phyloP scores from a whole-genome alignment of 2,888 invertebrate species.

The Caenorhabditis macrosperma region DNA sequence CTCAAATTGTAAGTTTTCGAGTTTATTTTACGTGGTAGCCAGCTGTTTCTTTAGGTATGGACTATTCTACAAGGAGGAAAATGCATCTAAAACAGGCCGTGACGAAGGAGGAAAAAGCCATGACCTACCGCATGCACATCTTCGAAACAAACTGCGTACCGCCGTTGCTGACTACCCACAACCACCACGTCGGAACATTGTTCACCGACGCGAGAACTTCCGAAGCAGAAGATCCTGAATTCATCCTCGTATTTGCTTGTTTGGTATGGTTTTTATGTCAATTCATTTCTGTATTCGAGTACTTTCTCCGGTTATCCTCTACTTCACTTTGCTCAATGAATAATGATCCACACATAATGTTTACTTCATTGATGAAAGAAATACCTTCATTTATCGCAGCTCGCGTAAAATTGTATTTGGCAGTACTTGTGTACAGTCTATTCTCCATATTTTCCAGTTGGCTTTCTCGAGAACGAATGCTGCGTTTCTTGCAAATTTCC shows the following conservation, averaged over 20 bases:
- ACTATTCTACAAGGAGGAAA: background rate
- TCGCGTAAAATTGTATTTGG: background rate
- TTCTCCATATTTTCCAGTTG: background rate
- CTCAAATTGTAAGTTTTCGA: background rate
- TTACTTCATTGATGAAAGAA: too few species aligned
- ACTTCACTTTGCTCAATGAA: too few species aligned
- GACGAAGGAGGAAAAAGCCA: too few species aligned
- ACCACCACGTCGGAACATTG: slow-evolving; percentile 13
- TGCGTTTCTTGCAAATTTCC: background rate
- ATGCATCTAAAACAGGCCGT: background rate
- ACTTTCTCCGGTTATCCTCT: too few species aligned
- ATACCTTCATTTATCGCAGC: background rate
- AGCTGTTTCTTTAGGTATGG: background rate
- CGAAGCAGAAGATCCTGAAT: background rate
- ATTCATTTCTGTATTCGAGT: background rate
- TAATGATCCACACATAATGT: too few species aligned
- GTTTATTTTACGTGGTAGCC: too few species aligned
- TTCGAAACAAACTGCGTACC: background rate
- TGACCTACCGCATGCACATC: background rate
- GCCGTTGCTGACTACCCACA: too few species aligned
- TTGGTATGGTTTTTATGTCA: too few species aligned
- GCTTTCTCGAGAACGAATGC: background rate
- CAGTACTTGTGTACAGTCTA: background rate
- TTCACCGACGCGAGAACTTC: slow-evolving; percentile 19
- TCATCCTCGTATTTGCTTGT: background rate